Conservation (phyloP, 2,113 vertebrate species). For the Pangasianodon hypophthalmus region DNA sequence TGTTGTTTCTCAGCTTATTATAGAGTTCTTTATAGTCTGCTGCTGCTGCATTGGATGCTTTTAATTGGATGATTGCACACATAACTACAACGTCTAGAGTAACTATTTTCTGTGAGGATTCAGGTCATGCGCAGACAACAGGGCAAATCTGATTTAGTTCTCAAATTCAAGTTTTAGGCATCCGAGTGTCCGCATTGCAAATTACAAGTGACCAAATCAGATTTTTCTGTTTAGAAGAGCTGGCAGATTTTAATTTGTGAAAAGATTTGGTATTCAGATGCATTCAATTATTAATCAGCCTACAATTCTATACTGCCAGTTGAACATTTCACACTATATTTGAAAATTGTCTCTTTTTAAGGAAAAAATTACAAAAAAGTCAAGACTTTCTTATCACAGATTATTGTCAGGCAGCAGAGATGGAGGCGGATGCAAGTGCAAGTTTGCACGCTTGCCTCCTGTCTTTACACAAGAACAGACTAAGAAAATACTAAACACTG, state of each 20-base stretch:
- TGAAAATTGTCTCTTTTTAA: background rate
- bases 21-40: background rate
- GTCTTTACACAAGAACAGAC: background rate
- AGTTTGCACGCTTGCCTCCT: background rate
- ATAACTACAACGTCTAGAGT: background rate
- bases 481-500: background rate
- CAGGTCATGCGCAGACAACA: background rate
- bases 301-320: background rate
- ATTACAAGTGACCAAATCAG: background rate
- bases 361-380: background rate
- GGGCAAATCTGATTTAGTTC: background rate
- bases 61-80: conserved; percentile 19
- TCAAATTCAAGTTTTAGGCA: background rate
- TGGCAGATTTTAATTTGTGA: background rate
- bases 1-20: background rate
- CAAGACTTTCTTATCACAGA: background rate
- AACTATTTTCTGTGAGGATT: background rate
- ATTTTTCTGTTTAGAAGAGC: background rate
- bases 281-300: background rate
- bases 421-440: background rate
- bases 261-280: background rate
- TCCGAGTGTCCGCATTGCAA: background rate
- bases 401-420: background rate
- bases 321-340: background rate
- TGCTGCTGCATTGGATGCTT: conserved; percentile 17